Evolutionary conservation across 2,113 vertebrate genomes (phyloP), one percentile per base, ranked within the genome.

Genomic region (Psephotus haematonotus): DNA sequence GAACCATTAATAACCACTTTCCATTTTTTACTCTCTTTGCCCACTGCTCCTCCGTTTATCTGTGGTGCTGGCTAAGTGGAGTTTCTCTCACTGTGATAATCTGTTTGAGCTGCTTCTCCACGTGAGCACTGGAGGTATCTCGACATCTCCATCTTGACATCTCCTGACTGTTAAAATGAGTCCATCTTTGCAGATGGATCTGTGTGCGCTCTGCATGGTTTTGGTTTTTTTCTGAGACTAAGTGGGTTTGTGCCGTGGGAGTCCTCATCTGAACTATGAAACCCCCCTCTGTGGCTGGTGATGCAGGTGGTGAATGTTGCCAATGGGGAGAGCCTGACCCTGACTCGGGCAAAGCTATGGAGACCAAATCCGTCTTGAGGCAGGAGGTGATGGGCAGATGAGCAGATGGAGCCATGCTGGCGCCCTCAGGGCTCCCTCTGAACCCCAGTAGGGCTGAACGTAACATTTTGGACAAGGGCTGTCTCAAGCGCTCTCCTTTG

Each of bases 161-260:
- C 23, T 82, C 29, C 33, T 0, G 0, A 6, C 17, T 11, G 7
- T 84, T 78, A 39, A 53, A 83, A 35, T 10, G 37, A 20, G 3
- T 75, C 47, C 6, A 0, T 31, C 39, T 39, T 89, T 3, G 8
- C 1, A 22, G 72, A 28, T 50, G 64, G 71, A 43, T 77, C 68
- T 64, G 24, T 0, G 0, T 67, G 76, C 0, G 0, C 39, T 76
- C 27, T 15, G 6, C 59, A 6, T 24, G 37, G 27, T 44, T 8
- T 43, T 19, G 6, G 0, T 5, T 39, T 57, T 37, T 84, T 77
- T 80, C 74, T 81, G 43, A 35, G 43, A 37, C 14, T 43, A 10
- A 41, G 47, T 11, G 33, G 3, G 3, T 71, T 46, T 78, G 43
- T 76, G 71, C 47, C 10, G 5, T 25, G 11, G 13, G 28, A 69